Conservation (phyloP, 2,888 invertebrate species). For the Drosophila silvestris region DNA sequence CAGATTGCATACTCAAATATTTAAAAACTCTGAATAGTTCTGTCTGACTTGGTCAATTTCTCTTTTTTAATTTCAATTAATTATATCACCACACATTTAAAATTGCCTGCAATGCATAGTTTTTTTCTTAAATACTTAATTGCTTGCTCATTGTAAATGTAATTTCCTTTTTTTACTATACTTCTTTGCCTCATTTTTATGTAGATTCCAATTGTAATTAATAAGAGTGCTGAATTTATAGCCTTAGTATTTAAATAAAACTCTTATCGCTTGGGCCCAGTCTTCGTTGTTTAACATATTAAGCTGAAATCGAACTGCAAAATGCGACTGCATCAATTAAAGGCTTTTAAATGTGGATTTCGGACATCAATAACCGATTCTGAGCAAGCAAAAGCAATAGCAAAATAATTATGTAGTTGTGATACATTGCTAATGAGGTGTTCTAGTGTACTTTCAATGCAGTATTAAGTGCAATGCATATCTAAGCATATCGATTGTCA, state of each 20-base stretch:
- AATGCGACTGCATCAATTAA: not conserved
- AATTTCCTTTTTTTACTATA: not conserved
- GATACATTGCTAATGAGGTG: not conserved
- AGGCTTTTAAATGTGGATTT: not conserved
- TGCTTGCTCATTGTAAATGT: not conserved
- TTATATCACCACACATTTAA: not conserved
- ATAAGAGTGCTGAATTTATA: not conserved
- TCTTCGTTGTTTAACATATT: not conserved
- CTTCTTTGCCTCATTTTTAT: not conserved
- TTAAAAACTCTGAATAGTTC: not conserved
- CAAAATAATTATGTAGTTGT: not conserved
- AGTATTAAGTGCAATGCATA: not conserved
- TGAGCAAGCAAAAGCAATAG: not conserved
- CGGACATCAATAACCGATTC: not conserved
- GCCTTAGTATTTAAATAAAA: not conserved
- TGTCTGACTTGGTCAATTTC: not conserved
- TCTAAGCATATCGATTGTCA: not conserved
- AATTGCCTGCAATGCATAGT: not conserved
- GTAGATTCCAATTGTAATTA: not conserved
- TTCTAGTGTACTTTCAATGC: not conserved
- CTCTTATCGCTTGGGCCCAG: not conserved
- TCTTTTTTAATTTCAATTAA: not conserved
- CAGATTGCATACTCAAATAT: slow-evolving; percentile 1
- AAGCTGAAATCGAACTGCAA: not conserved
- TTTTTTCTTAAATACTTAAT: not conserved